Evolutionary conservation across 53 echinoderm and acorn worm species (phyloP).

Genomic region (Astropecten irregularis): DNA sequence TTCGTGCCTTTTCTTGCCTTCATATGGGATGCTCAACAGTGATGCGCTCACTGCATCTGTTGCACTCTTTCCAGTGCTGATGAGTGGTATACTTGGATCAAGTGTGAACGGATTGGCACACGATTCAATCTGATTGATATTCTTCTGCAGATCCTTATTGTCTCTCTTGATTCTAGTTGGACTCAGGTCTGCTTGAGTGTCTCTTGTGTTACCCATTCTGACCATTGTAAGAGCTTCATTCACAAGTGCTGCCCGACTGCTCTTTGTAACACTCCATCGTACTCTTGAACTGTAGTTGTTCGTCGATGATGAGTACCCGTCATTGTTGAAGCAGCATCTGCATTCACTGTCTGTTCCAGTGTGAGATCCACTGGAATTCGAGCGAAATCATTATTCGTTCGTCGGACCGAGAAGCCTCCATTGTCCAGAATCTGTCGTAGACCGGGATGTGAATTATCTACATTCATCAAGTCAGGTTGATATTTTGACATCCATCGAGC

Average conservation of each 20-base stretch:
- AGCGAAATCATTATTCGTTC: slow-evolving; percentile 1
- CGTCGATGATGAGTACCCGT: slow-evolving; percentile 17
- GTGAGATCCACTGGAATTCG: slow-evolving; percentile 29
- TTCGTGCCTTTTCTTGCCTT: slow-evolving; percentile 4
- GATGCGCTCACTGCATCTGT: neutral
- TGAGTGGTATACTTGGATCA: slow-evolving; percentile 20
- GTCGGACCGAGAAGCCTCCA: slow-evolving; percentile 5
- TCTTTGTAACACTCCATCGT: slow-evolving; percentile 42
- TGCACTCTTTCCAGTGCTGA: slow-evolving; percentile 47
- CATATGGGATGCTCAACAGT: neutral
- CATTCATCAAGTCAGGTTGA: slow-evolving; percentile 35
- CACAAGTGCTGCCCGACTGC: slow-evolving; percentile 32
- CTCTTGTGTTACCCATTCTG: neutral
- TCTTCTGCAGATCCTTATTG: neutral
- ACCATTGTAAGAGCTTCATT: neutral
- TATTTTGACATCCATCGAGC: slow-evolving; percentile 30
- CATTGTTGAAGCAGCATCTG: slow-evolving; percentile 26
- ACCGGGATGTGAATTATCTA: slow-evolving; percentile 43
- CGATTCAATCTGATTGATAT: neutral
- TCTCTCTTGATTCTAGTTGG: slow-evolving; percentile 32
- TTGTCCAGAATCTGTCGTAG: neutral
- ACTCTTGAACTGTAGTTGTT: slow-evolving; percentile 19
- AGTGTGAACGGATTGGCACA: slow-evolving; percentile 59
- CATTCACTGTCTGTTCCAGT: slow-evolving; percentile 44
- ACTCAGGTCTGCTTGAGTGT: neutral